These are phyloP conservation scores for Neuroscelio doddi DNA, from an alignment of 2,888 invertebrate species.

Conservation along the genomic window DNA sequence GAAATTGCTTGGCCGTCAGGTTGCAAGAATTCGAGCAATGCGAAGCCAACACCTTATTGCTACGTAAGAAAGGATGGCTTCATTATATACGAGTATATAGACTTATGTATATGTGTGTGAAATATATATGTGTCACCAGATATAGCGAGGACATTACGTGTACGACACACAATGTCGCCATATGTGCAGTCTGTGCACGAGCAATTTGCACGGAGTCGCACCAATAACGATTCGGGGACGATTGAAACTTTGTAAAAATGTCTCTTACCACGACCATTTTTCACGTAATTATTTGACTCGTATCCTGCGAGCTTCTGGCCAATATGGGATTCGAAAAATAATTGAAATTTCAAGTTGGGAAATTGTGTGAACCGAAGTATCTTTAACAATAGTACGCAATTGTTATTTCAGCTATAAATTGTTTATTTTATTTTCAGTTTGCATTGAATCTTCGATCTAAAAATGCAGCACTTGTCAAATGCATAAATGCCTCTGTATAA, in stretches of 20 bases:
- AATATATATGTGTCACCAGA: conserved; percentile 24
- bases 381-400: not conserved
- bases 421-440: conserved; percentile 6
- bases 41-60: conserved; percentile 35
- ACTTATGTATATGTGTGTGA: conserved; percentile 18
- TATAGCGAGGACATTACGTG: conserved; percentile 29
- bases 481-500: too few species aligned
- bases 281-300: conserved; percentile 13
- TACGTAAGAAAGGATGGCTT: conserved; percentile 44
- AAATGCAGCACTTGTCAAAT: too few species aligned
- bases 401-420: conserved; percentile 1
- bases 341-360: not conserved
- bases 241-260: conserved; percentile 39
- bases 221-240: conserved; percentile 40
- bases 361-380: not conserved
- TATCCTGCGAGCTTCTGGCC: not conserved
- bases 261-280: conserved; percentile 32
- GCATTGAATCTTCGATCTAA: not conserved
- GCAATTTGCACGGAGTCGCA: conserved; percentile 38
- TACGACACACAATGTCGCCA: conserved; percentile 40
- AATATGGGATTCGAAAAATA: not conserved
- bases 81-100: conserved; percentile 32
- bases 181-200: conserved; percentile 31
- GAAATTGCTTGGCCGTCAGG: conserved; percentile 32
- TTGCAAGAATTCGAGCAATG: conserved; percentile 35